Evolutionary conservation across 2,113 vertebrate genomes (phyloP).

Genomic region (Benitochromis conjunctus): DNA sequence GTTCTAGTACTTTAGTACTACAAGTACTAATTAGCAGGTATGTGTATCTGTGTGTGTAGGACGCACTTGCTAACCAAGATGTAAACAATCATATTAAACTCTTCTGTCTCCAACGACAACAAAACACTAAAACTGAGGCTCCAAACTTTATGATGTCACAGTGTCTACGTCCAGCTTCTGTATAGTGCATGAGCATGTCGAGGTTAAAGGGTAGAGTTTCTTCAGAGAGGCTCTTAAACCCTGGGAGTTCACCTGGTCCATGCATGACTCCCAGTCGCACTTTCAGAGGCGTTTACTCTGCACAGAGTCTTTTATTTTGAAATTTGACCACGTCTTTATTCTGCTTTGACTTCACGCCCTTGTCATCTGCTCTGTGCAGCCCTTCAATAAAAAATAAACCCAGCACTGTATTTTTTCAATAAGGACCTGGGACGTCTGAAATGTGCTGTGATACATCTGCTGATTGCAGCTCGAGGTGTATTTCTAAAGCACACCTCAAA

Average conservation of each 20-base stretch:
- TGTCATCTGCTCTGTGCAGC: not conserved
- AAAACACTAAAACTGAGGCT: not conserved
- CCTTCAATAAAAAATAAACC: not conserved
- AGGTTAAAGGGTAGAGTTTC: not conserved
- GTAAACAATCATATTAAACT: rapidly evolving
- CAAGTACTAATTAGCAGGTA: not conserved
- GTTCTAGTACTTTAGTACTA: not conserved
- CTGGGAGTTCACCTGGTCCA: rapidly evolving
- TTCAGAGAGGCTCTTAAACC: not conserved
- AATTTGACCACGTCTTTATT: not conserved
- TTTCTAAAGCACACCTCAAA: not conserved
- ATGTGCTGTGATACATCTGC: not conserved
- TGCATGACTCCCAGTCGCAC: not conserved
- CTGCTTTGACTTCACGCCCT: not conserved
- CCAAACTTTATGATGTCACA: not conserved
- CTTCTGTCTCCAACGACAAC: not conserved
- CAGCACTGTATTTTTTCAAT: not conserved
- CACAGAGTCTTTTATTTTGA: not conserved
- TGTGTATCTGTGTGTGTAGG: not conserved
- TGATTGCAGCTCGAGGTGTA: rapidly evolving
- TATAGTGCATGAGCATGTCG: rapidly evolving
- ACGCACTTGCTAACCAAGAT: not conserved
- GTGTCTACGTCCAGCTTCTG: rapidly evolving
- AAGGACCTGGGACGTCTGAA: not conserved
- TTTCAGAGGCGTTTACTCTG: not conserved